Evolutionary conservation across 2,888 invertebrate genomes (phyloP).

Genomic region (Meta bourneti): DNA sequence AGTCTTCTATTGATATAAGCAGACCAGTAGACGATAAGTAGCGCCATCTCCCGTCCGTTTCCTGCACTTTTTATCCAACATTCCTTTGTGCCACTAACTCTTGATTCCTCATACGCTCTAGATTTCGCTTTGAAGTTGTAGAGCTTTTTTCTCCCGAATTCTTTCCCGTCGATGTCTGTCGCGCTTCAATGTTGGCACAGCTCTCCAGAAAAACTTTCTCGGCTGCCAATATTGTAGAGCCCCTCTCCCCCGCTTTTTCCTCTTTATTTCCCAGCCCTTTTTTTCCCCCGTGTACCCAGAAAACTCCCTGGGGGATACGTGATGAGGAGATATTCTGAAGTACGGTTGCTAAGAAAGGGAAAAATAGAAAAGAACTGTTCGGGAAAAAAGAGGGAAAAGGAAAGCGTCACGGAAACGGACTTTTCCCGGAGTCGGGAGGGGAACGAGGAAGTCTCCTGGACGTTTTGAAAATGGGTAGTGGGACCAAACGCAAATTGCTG

Average conservation of each 20-base stretch:
- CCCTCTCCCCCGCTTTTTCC: neutral
- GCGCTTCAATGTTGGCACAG: slow-evolving; percentile 73
- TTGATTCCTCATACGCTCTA: slow-evolving; percentile 58
- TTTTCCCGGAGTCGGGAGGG: slow-evolving; percentile 55
- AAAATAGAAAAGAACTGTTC: slow-evolving; percentile 39
- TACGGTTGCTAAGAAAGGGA: slow-evolving; percentile 40
- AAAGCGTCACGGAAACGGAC: slow-evolving; percentile 61
- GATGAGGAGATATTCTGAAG: slow-evolving; percentile 75
- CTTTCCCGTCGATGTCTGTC: slow-evolving; percentile 33
- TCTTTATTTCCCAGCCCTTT: slow-evolving; percentile 32
- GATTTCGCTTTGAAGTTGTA: slow-evolving; percentile 68
- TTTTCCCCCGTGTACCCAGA: slow-evolving; percentile 5
- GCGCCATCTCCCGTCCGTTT: slow-evolving; percentile 71
- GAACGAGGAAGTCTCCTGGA: slow-evolving; percentile 53
- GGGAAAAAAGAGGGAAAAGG: slow-evolving; percentile 18
- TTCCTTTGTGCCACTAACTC: slow-evolving; percentile 56
- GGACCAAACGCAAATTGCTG: slow-evolving; percentile 28
- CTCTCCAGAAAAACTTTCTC: slow-evolving; percentile 74
- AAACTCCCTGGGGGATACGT: slow-evolving; percentile 68
- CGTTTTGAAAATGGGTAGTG: slow-evolving; percentile 43
- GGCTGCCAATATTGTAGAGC: slow-evolving; percentile 71
- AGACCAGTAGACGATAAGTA: slow-evolving; percentile 53
- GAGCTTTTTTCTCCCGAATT: slow-evolving; percentile 42
- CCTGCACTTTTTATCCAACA: slow-evolving; percentile 55
- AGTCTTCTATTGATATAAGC: slow-evolving; percentile 30